Evolutionary conservation across 2,797 vertebrate species (phyloP).

Genomic region (Sphenopsis melanotis): DNA sequence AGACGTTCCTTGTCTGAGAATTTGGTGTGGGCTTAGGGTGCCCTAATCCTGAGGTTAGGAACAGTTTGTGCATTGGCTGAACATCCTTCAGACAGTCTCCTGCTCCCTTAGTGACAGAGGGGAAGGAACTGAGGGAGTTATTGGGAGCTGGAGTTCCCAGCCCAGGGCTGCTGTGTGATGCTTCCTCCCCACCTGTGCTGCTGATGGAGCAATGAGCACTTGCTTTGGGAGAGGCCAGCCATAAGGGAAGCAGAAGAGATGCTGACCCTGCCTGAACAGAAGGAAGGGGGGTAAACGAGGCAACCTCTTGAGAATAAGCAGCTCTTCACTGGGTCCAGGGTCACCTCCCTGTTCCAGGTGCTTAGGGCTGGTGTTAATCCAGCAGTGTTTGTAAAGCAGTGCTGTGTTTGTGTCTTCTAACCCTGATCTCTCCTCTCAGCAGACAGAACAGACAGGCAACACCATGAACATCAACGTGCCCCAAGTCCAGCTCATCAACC

Average conservation of each 20-base stretch:
- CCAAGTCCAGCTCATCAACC: conserved; percentile 98
- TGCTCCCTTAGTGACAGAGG: not conserved
- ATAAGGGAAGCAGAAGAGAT: not conserved
- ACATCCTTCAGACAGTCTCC: not conserved
- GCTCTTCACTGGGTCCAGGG: not conserved
- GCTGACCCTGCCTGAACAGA: not conserved
- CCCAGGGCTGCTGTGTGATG: not conserved
- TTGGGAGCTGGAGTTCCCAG: not conserved
- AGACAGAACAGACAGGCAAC: conserved; percentile 87
- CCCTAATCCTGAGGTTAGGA: not conserved
- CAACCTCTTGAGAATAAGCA: not conserved
- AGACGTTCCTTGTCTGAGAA: fast-evolving
- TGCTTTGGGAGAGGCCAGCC: not conserved
- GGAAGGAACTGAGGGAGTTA: fast-evolving
- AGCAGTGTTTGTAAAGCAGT: not conserved
- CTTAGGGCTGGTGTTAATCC: not conserved
- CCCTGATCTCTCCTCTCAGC: conserved; percentile 17
- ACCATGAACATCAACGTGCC: conserved; percentile 92
- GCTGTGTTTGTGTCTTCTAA: not conserved
- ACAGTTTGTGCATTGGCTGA: not conserved
- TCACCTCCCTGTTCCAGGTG: not conserved
- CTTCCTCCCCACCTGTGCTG: not conserved
- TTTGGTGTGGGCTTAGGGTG: not conserved
- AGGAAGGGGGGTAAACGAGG: not conserved
- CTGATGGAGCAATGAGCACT: not conserved